These are phyloP conservation scores for Micrasema longulum DNA, from an alignment of 1,140 invertebrate species.

Conservation along the genomic window DNA sequence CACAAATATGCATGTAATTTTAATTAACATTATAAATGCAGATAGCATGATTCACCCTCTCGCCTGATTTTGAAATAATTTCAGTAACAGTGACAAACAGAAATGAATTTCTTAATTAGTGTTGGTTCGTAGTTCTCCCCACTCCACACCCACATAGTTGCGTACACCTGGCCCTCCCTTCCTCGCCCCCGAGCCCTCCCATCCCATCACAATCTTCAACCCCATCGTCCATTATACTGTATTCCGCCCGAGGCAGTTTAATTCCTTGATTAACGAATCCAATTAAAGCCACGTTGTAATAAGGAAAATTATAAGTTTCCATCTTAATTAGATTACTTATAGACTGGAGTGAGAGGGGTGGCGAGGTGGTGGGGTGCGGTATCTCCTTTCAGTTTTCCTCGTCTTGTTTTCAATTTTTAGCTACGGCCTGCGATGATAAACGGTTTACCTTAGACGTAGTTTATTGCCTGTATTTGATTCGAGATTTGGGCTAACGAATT, in stretches of 20 bases:
- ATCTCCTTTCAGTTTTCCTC: slow-evolving; percentile 37
- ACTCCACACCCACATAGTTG: slow-evolving; percentile 9
- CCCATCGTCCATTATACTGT: slow-evolving; percentile 50
- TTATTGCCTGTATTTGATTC: slow-evolving; percentile 48
- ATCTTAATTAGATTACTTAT: slow-evolving; percentile 64
- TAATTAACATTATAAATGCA: too few species aligned
- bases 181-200: slow-evolving; percentile 36
- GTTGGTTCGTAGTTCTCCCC: neutral
- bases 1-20: too few species aligned
- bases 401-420: slow-evolving; percentile 48
- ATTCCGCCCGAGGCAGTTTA: slow-evolving; percentile 55
- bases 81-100: neutral
- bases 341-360: slow-evolving; percentile 33
- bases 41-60: too few species aligned
- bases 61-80: too few species aligned
- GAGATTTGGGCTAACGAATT: slow-evolving; percentile 2
- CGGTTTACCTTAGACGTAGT: slow-evolving; percentile 44
- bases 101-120: neutral
- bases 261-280: slow-evolving; percentile 64
- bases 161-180: slow-evolving; percentile 21
- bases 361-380: neutral
- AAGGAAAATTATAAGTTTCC: slow-evolving; percentile 65
- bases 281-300: slow-evolving; percentile 65
- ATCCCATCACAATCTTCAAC: slow-evolving; percentile 44
- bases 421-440: slow-evolving; percentile 44